These are phyloP conservation scores for Odontomyia ornata DNA, from an alignment of 2,888 invertebrate genomes.

Conservation along the genomic window DNA sequence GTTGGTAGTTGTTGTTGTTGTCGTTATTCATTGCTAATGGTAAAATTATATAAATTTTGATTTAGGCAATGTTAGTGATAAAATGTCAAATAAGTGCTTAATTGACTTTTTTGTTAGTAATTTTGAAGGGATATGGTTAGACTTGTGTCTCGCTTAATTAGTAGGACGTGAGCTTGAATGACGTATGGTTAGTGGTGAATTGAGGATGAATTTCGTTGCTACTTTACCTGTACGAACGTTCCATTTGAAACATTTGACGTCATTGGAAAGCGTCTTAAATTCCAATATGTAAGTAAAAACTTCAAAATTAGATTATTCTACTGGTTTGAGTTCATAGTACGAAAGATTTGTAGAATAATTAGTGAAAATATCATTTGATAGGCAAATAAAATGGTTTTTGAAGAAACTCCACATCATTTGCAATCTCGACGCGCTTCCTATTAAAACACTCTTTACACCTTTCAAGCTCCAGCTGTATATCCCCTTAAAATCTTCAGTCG, in stretches of 20 bases:
- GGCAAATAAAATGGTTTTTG: no score
- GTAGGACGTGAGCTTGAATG: background rate
- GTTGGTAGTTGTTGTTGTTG: background rate
- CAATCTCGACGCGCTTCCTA: no score
- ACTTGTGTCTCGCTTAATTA: no score
- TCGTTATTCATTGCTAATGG: conserved; percentile 22
- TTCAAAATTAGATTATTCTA: no score
- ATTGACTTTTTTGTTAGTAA: conserved; percentile 16
- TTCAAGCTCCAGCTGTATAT: no score
- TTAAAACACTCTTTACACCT: no score
- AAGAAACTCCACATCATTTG: no score
- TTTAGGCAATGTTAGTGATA: background rate
- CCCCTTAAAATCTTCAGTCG: background rate
- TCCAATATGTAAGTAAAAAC: no score
- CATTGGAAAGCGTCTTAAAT: no score
- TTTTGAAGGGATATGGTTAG: conserved; percentile 31
- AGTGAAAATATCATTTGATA: no score
- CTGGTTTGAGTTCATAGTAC: no score
- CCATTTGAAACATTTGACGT: background rate
- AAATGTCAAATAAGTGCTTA: conserved; percentile 13
- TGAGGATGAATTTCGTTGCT: background rate
- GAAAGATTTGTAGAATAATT: no score
- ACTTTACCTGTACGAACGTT: background rate
- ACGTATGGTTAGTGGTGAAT: background rate
- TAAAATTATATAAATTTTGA: conserved; percentile 36